These are phyloP conservation scores for Catonia carolina DNA, from an alignment of 2,888 invertebrate genomes.

Conservation along the genomic window DNA sequence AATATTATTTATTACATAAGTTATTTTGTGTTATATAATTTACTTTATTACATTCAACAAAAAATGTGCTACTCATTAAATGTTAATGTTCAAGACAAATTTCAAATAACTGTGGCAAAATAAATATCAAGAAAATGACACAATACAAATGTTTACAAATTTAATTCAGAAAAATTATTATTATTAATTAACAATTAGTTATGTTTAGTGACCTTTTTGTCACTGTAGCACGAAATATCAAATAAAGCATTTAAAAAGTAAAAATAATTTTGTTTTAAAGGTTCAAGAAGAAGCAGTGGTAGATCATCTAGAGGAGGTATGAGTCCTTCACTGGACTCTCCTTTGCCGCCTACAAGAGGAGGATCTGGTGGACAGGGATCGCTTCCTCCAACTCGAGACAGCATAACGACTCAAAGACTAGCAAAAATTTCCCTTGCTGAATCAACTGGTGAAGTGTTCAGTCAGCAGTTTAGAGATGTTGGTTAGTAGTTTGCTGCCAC, in stretches of 20 bases:
- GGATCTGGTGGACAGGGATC: conserved; percentile 25
- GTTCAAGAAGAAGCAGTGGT: conserved; percentile 50
- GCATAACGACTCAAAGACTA: conserved; percentile 4
- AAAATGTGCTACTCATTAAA: too few relatives aligned
- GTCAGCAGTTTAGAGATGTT: conserved; percentile 25
- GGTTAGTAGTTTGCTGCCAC: too few relatives aligned
- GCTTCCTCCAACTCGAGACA: conserved; percentile 20
- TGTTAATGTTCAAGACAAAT: too few relatives aligned
- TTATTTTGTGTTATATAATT: too few relatives aligned
- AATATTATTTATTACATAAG: too few relatives aligned
- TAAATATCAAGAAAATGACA: too few relatives aligned
- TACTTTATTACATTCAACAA: too few relatives aligned
- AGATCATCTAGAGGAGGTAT: conserved; percentile 51
- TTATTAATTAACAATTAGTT: too few relatives aligned
- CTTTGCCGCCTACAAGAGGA: conserved; percentile 23
- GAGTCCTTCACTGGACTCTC: conserved; percentile 20
- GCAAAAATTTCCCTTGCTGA: conserved; percentile 31
- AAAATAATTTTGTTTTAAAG: conserved; percentile 35
- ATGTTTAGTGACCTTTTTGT: conserved; percentile 15
- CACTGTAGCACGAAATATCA: neutral
- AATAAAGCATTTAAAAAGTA: conserved; percentile 19
- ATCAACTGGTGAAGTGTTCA: conserved; percentile 29
- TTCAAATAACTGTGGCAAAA: too few relatives aligned
- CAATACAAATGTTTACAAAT: too few relatives aligned
- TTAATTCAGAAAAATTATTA: too few relatives aligned